Evolutionary conservation across 2,113 vertebrate species (phyloP).

Genomic region (Nibea albiflora): DNA sequence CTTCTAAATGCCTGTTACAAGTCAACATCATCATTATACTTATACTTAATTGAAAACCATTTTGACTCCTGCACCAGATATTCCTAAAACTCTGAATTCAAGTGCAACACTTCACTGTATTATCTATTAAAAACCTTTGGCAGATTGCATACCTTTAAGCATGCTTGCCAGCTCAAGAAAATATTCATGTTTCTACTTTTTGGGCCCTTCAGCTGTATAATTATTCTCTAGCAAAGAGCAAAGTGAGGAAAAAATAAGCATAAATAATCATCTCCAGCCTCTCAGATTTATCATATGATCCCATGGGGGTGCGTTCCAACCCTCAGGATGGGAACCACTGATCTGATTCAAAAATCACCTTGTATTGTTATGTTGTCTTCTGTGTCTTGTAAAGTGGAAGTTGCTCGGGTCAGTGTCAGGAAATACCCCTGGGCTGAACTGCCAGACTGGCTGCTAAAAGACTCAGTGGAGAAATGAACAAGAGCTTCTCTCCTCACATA

Average conservation of each 20-base stretch:
- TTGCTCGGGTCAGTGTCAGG: not conserved
- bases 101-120: not conserved
- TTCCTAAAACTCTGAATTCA: not conserved
- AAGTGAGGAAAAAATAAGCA: not conserved
- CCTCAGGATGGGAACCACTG: not conserved
- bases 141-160: not conserved
- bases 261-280: not conserved
- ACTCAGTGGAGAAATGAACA: slow-evolving; percentile 19
- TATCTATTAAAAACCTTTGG: not conserved
- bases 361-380: not conserved
- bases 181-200: not conserved
- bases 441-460: slow-evolving; percentile 1
- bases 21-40: not conserved
- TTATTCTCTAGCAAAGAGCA: not conserved
- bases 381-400: slow-evolving; percentile 1
- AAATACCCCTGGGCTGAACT: not conserved
- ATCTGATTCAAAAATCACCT: not conserved
- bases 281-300: not conserved
- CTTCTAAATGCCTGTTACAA: slow-evolving; percentile 17
- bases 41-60: not conserved
- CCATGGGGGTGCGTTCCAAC: not conserved
- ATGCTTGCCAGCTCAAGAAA: not conserved
- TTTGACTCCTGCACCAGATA: not conserved
- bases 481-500: not conserved
- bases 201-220: not conserved